Evolutionary conservation across 1,140 invertebrate species (phyloP).

Genomic region (Bilobella aurantiaca): DNA sequence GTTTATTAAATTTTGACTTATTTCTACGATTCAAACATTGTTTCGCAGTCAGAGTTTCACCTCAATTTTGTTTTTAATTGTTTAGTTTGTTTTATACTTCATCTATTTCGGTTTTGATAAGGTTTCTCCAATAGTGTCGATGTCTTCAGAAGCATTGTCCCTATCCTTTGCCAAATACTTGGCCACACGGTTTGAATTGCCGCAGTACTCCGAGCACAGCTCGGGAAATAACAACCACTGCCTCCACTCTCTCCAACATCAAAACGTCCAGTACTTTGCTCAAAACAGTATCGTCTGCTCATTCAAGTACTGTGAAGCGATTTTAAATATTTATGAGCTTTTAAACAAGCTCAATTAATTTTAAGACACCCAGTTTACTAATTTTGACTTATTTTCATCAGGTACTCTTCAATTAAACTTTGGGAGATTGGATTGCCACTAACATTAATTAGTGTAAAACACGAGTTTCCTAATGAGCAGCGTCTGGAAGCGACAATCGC

Average conservation of each 20-base stretch:
- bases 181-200: conserved; percentile 72
- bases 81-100: too few species aligned
- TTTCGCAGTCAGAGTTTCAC: conserved; percentile 11
- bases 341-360: too few species aligned
- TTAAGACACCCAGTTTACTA: not conserved
- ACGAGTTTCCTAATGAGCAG: too few species aligned
- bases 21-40: too few species aligned
- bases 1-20: too few species aligned
- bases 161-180: conserved; percentile 84
- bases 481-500: too few species aligned
- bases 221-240: conserved; percentile 35
- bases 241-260: not conserved
- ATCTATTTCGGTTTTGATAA: too few species aligned
- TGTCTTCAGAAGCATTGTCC: conserved; percentile 70
- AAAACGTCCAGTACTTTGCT: not conserved
- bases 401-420: not conserved
- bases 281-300: not conserved
- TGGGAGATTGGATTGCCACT: not conserved
- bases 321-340: not conserved
- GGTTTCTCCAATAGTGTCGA: conserved; percentile 58
- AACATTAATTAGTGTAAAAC: not conserved
- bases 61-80: conserved; percentile 29
- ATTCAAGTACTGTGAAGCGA: not conserved
- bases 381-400: not conserved
- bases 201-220: conserved; percentile 57